phyloP scores from a whole-genome alignment of 2,113 vertebrate species.

The Rhombomys opimus region DNA sequence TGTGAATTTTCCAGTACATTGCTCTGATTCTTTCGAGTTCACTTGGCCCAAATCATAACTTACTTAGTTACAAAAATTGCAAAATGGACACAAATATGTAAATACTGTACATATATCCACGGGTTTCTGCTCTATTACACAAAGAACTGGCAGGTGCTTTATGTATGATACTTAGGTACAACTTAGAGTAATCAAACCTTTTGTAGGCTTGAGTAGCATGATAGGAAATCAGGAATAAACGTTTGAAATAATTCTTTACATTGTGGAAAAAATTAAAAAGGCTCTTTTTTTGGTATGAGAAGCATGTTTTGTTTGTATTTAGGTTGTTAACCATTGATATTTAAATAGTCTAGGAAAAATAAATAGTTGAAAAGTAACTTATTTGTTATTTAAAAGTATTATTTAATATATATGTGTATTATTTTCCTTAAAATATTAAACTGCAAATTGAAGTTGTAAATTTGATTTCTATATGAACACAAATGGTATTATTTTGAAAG shows the following conservation, averaged over 20 bases:
- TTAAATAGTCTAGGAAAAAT: background rate
- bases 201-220: background rate
- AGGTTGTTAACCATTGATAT: background rate
- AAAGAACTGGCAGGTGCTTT: background rate
- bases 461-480: constrained; percentile 19
- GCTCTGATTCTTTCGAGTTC: background rate
- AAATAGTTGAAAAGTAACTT: background rate
- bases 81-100: background rate
- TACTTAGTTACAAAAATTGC: background rate
- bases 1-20: background rate
- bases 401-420: background rate
- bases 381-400: background rate
- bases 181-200: background rate
- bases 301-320: background rate
- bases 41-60: background rate
- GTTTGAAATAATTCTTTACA: background rate
- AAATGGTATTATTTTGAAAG: background rate
- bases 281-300: background rate
- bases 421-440: constrained; percentile 16
- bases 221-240: background rate
- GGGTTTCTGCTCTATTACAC: background rate
- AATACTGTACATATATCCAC: background rate
- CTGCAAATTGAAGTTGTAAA: background rate
- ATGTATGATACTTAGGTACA: background rate
- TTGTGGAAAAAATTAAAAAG: background rate